Evolutionary conservation across 2,888 invertebrate genomes (phyloP), one percentile per base, ranked within the genome.

Genomic region (Cryptosula pallasiana): DNA sequence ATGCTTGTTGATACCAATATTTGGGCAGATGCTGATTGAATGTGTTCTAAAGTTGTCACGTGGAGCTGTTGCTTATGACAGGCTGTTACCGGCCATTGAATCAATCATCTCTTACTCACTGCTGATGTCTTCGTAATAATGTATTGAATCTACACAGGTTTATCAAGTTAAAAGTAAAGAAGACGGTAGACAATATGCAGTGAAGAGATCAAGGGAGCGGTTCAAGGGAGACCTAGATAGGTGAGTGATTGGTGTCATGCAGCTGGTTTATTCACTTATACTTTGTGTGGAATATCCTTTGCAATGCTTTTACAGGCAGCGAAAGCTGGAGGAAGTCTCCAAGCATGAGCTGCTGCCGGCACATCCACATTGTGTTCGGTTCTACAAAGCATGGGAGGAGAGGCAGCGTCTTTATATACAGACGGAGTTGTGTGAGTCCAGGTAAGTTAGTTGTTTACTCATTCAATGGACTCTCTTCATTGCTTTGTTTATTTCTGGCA

Each of bases 351-450:
- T 88, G 76, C 86, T 92, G 73, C 90, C 90, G 0, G 84, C 86
- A 0, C 90, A 91, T 80, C 86, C 87, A 2, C 90, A 92, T 83
- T 89, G 90, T 80, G 89, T 92, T 0, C 85, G 87, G 69, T 88
- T 90, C 77, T 87, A 88, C 76, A 86, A 88, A 72, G 91, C 91
- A 0, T 92, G 92, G 92, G 91, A 91, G 80, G 90, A 92, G 81
- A 86, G 88, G 36, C 88, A 88, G 76, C 87, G 88, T 35, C 84
- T 91, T 1, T 91, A 89, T 79, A 89, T 91, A 79, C 89, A 90
- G 81, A 88, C 90, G 80, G 92, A 92, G 81, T 85, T 91, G 34
- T 91, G 91, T 78, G 85, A 88, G 74, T 87, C 87, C 72, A 90
- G 83, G 85, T 84, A 72, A 72, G 57, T 45, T 45, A n/a, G n/a